These are phyloP conservation scores for Cyprinodon variegatus DNA, from an alignment of 2,113 vertebrate genomes.

Conservation along the genomic window DNA sequence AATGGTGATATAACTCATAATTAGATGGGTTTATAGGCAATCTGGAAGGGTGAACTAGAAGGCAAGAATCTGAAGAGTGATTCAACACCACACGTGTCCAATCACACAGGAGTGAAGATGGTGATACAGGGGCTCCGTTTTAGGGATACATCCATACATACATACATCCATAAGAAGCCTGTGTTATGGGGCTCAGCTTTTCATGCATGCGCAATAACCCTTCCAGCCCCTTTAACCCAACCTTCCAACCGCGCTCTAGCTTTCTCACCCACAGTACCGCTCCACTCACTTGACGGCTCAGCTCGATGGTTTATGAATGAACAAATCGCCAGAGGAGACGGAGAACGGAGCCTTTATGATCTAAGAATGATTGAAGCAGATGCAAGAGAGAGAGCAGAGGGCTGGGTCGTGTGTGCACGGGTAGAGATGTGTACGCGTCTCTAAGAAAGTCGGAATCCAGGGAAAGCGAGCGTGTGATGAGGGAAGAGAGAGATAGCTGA, in stretches of 20 bases:
- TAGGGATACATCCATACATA: not conserved
- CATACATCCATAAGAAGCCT: not conserved
- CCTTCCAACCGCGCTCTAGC: conserved; percentile 20
- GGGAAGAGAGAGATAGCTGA: conserved; percentile 28
- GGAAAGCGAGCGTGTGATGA: conserved; percentile 30
- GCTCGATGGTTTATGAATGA: conserved; percentile 74
- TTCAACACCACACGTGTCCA: conserved; percentile 40
- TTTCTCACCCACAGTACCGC: conserved; percentile 15
- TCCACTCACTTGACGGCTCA: conserved; percentile 30
- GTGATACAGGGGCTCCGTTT: conserved; percentile 32
- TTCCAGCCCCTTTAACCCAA: conserved; percentile 21
- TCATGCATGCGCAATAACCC: conserved; percentile 63
- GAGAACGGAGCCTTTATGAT: conserved; percentile 68
- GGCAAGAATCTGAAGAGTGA: conserved; percentile 39
- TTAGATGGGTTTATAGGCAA: conserved; percentile 63
- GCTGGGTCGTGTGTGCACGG: conserved; percentile 1
- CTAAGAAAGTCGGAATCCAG: conserved; percentile 32
- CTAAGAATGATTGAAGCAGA: conserved; percentile 72
- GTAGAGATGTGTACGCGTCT: conserved; percentile 15
- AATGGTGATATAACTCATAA: conserved; percentile 73
- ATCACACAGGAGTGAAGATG: conserved; percentile 20
- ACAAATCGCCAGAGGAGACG: conserved; percentile 67
- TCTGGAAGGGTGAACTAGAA: conserved; percentile 43
- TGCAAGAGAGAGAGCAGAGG: conserved; percentile 54
- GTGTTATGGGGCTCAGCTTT: conserved; percentile 39